Evolutionary conservation across 2,888 invertebrate species (phyloP).

Genomic region (Spisula subtruncata): DNA sequence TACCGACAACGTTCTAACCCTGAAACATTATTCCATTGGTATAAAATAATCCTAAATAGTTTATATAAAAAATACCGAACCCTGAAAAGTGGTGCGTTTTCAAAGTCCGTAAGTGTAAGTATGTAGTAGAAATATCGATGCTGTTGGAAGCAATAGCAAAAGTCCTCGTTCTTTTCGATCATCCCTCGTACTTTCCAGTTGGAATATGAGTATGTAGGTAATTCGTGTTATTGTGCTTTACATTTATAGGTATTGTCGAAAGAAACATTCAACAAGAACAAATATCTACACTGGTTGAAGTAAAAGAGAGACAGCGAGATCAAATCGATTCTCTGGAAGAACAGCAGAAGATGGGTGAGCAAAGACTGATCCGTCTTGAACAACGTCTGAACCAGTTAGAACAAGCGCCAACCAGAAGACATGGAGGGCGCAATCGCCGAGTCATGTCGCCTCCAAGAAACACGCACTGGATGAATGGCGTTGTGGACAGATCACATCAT

Average conservation of each 20-base stretch:
- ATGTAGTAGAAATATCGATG: too few relatives aligned
- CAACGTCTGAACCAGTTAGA: constrained; percentile 72
- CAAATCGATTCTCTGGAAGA: constrained; percentile 74
- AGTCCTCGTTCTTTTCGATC: too few relatives aligned
- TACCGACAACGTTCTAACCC: too few relatives aligned
- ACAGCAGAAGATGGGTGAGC: constrained; percentile 74
- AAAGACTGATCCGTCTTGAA: constrained; percentile 71
- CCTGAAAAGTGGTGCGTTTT: too few relatives aligned
- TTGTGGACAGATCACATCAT: constrained; percentile 74
- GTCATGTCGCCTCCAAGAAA: constrained; percentile 67
- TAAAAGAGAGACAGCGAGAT: constrained; percentile 70
- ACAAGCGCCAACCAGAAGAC: constrained; percentile 48
- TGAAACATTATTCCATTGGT: too few relatives aligned
- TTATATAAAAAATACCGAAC: too few relatives aligned
- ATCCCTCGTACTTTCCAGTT: too few relatives aligned
- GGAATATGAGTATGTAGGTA: too few relatives aligned
- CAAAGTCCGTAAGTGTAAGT: too few relatives aligned
- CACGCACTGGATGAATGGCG: constrained; percentile 75
- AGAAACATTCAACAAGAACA: constrained; percentile 76
- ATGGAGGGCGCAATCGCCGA: constrained; percentile 53
- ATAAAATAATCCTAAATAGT: too few relatives aligned
- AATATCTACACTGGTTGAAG: constrained; percentile 73
- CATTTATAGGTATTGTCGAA: constrained; percentile 66
- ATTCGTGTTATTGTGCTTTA: too few relatives aligned
- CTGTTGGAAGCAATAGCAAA: too few relatives aligned